Evolutionary conservation across 2,888 invertebrate genomes (phyloP), one percentile per base, ranked within the genome.

Genomic region (Acronicta aceris): DNA sequence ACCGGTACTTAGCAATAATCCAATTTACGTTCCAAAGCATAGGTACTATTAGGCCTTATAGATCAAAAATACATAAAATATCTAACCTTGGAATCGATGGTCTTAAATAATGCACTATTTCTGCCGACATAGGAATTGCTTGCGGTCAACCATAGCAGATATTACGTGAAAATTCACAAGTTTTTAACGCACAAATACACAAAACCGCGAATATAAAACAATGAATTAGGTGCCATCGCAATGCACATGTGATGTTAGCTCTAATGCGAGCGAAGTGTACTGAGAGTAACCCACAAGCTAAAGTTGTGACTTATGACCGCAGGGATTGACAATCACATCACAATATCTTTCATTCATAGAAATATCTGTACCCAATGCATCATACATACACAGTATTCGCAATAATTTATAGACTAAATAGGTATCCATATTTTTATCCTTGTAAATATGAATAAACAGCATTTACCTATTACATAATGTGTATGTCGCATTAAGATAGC

Each of bases 311-410:
- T 75, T 73, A 69, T 76, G 69, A 79, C 78, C 68, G 75, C 87
- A 84, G 83, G 78, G 84, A 65, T 83, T 60, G 77, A 61, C 82
- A 88, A 85, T 82, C 82, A 36, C 36, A 47, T 21, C 21, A 38
- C 38, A 47, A 27, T 40, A 67, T 60, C 66, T 76, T 79, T 71
- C 59, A 71, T 79, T 27, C 48, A 42, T 16, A 42, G 33, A 13
- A 53, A 52, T 63, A 38, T 48, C 40, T 43, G 15, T 30, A n/a
- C 21, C 21, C 30, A 13, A 13, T 21, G 21, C 21, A 46, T 33
- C 42, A 6, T 42, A 9, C 15, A 2, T 41, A 41, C 12, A 8
- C 30, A 10, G 9, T 7, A 10, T 12, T 4, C 12, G 0, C 12
- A 33, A 33, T 12, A 33, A 1, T 33, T 33, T 33, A 5, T 10